Conservation (phyloP, 2,113 vertebrate species). For the Pao palembangensis region DNA sequence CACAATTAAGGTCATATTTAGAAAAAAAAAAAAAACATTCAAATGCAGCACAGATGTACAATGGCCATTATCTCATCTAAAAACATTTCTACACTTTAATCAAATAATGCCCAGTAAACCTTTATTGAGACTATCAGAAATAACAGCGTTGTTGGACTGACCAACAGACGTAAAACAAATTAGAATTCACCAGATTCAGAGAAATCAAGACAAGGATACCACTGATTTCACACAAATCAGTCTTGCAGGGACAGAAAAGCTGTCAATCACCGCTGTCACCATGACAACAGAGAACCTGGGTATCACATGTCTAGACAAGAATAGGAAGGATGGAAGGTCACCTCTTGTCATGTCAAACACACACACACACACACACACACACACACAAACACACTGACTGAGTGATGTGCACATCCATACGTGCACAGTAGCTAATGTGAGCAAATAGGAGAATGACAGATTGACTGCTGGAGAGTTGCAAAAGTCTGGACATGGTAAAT, state of each 20-base stretch:
- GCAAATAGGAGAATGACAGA: slow-evolving; percentile 33
- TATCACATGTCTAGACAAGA: slow-evolving; percentile 52
- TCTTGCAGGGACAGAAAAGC: slow-evolving; percentile 47
- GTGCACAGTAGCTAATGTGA: slow-evolving; percentile 12
- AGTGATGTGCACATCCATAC: slow-evolving; percentile 7
- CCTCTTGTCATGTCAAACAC: slow-evolving; percentile 67
- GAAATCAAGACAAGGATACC: slow-evolving; percentile 32
- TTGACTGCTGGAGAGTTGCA: slow-evolving; percentile 48
- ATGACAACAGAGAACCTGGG: slow-evolving; percentile 58
- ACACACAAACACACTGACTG: slow-evolving; percentile 12
- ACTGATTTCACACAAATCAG: slow-evolving; percentile 55
- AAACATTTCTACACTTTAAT: no score
- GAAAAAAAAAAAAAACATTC: no score
- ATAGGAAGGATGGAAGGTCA: slow-evolving; percentile 65
- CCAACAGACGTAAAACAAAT: no score
- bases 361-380: slow-evolving; percentile 11
- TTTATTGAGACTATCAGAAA: no score
- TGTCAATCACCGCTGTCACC: slow-evolving; percentile 65
- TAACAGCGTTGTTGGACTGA: no score
- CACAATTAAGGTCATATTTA: no score
- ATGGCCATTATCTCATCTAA: no score
- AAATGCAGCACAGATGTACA: no score
- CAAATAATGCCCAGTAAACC: no score
- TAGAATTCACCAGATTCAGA: slow-evolving; percentile 3
- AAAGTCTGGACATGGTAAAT: slow-evolving; percentile 47